phyloP scores from a whole-genome alignment of 2,888 invertebrate genomes.

The Melanostoma scalare region DNA sequence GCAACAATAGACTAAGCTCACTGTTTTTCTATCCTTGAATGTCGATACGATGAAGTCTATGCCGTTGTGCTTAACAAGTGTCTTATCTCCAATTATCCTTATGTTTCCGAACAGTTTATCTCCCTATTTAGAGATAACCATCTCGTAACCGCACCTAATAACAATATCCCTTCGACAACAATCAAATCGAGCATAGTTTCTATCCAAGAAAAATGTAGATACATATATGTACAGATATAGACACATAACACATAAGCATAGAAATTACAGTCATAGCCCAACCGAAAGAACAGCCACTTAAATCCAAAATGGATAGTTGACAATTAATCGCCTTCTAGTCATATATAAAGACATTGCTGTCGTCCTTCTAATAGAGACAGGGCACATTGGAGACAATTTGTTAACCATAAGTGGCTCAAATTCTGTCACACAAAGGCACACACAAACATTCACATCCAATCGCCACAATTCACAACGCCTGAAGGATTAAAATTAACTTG shows the following conservation, averaged over 20 bases:
- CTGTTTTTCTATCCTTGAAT: no score
- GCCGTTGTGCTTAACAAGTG: constrained; percentile 52
- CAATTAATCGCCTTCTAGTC: constrained; percentile 59
- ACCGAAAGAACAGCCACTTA: constrained; percentile 65
- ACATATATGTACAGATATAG: constrained; percentile 39
- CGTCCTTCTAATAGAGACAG: constrained; percentile 34
- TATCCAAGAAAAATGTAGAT: constrained; percentile 55
- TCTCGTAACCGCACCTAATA: constrained; percentile 57
- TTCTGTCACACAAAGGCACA: constrained; percentile 19
- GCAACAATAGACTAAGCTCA: no score
- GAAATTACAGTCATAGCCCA: constrained; percentile 2
- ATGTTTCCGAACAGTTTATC: constrained; percentile 59
- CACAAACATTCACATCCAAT: constrained; percentile 33
- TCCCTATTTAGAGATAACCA: constrained; percentile 55
- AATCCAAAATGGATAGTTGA: constrained; percentile 64
- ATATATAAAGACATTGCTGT: constrained; percentile 37
- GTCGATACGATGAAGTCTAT: not conserved
- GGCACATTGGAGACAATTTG: constrained; percentile 56
- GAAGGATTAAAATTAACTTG: constrained; percentile 65
- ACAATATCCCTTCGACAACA: constrained; percentile 46
- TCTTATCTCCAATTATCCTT: constrained; percentile 44
- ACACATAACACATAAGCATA: not conserved
- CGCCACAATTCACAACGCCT: constrained; percentile 45
- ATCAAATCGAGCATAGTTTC: constrained; percentile 27
- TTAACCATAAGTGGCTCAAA: constrained; percentile 61